Evolutionary conservation across 2,888 invertebrate species (phyloP), one percentile per base, ranked within the genome.

Genomic region (Spilosoma lubricipeda): DNA sequence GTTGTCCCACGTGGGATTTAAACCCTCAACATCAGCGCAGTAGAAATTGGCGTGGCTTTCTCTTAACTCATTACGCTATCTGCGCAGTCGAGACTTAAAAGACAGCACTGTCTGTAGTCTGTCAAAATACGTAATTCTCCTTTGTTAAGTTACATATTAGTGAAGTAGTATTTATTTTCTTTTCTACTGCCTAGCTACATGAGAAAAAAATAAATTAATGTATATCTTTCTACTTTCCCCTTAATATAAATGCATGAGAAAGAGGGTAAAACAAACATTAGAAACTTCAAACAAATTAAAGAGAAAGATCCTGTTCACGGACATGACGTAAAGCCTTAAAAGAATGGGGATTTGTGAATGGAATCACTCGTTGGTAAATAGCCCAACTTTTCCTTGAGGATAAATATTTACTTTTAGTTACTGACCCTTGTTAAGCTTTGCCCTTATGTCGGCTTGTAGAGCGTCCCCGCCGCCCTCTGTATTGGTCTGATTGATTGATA

Each of bases 321-420:
- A 70, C 74, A 82, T 63, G 66, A 77, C 69, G 71, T 63, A 70
- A 70, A 42, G 65, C 75, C 59, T 65, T 71, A 79, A 78, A 74
- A 79, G 76, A 75, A 74, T 78, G 70, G 59, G 63, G 82, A 82
- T 82, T 84, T 79, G 72, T 79, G 72, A 84, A 82, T 76, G 72
- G 63, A 75, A 84, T 82, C 80, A 80, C 77, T 69, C 68, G 45
- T 67, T 67, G 48, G 75, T 74, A 76, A 82, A 77, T 82, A 82
- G 45, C 36, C 23, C 70, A 75, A 75, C 75, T 78, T 80, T 85
- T 76, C 59, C 72, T 77, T 80, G 67, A 64, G 73, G 78, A 76
- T 73, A 75, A 80, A 82, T 77, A 80, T 82, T 75, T 85, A 82
- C 85, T 82, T 80, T 80, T 73, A 75, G 76, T 80, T 71, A 80